Evolutionary conservation across 2,113 vertebrate species (phyloP), one percentile per base, ranked within the genome.

Genomic region (Nothocercus julius): DNA sequence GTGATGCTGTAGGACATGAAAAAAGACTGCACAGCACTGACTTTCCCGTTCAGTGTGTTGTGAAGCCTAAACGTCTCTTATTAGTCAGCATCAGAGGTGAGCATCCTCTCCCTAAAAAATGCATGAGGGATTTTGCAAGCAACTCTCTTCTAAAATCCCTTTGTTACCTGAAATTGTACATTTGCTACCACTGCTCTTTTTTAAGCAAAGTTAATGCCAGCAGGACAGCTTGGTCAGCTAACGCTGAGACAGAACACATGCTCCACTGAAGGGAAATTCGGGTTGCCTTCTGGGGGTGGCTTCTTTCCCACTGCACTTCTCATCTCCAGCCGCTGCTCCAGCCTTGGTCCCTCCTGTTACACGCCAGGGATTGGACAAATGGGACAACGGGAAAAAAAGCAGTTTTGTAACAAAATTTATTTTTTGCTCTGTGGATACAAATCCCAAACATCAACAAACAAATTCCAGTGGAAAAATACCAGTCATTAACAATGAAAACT

Each of bases 401-500:
- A 76, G 38, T 97, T 98, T 98, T 95, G 87, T 98, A 97, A 97
- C 97, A 98, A 98, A 98, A 98, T 98, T 98, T 98, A 98, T 98
- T 98, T 98, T 97, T 90, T 97, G 68, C 97, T 98, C 97, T 98
- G 97, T 97, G 96, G 97, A 98, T 98, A 98, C 97, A 98, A 98
- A 98, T 97, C 86, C 95, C 90, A 98, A 98, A 98, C 97, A 98
- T 98, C 97, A 97, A 98, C 97, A 98, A 98, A 97, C 97, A 97
- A 96, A 97, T 94, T 97, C 97, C 97, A 98, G 98, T 98, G 98
- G 97, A 99, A 99, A 99, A 99, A 98, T 98, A 98, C 97, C 97
- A 98, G 97, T 97, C 92, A 96, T 98, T 98, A 98, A 98, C 98
- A 98, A 97, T 97, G 97, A 98, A 98, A 97, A 97, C 87, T 96